These are phyloP conservation scores for Himalopsyche japonica DNA, from an alignment of 2,888 invertebrate genomes.

Conservation along the genomic window DNA sequence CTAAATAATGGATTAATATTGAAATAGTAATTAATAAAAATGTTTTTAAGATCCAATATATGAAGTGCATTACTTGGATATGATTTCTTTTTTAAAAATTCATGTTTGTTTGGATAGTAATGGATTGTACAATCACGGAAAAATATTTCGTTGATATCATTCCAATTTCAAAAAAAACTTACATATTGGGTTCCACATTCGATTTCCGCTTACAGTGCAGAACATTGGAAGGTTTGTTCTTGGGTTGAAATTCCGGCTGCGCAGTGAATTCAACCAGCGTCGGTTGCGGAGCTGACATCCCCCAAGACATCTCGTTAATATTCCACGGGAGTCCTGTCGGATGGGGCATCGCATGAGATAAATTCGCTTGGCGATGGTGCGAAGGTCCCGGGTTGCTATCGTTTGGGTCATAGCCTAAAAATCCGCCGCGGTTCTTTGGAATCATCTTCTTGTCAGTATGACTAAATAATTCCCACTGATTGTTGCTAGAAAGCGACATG, in stretches of 20 bases:
- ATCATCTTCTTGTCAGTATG: not conserved
- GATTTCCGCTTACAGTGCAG: conserved; percentile 56
- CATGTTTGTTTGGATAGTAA: no score
- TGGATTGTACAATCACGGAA: no score
- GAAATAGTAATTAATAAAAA: no score
- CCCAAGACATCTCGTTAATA: conserved; percentile 60
- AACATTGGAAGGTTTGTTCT: conserved; percentile 43
- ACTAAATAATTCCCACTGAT: conserved; percentile 15
- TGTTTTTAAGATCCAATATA: no score
- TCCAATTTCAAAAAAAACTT: not conserved
- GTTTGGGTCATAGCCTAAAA: not conserved
- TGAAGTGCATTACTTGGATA: no score
- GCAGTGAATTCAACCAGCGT: conserved; percentile 57
- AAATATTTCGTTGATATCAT: no score
- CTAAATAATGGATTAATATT: no score
- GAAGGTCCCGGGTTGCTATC: not conserved
- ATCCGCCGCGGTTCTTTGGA: not conserved
- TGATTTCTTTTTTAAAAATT: no score
- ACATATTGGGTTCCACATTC: conserved; percentile 32
- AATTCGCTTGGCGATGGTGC: not conserved
- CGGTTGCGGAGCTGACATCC: conserved; percentile 51
- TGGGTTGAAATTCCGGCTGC: conserved; percentile 44
- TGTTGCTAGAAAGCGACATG: conserved; percentile 27
- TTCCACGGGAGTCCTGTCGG: conserved; percentile 59
- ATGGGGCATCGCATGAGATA: conserved; percentile 51